Percentiles rank a stretch among this genome's conserved stretches.
Evolutionary conservation across 2,113 vertebrate genomes (phyloP).

Genomic region (Plecturocebus donacophilus): DNA sequence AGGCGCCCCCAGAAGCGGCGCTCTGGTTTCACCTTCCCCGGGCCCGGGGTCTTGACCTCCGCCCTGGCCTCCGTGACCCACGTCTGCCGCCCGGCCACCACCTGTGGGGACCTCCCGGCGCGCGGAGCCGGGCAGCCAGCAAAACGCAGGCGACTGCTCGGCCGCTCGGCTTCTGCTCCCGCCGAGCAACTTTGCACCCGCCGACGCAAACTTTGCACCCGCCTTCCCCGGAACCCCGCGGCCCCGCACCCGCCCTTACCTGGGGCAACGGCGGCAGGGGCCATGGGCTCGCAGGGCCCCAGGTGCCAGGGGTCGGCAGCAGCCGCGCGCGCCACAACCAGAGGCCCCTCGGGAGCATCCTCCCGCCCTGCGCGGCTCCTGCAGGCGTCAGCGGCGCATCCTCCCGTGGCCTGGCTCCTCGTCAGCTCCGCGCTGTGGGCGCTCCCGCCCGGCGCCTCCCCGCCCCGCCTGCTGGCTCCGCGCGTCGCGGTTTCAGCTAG

Average conservation of each 20-base stretch:
- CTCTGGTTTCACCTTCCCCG: background rate
- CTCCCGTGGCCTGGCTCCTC: background rate
- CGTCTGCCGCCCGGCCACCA: background rate
- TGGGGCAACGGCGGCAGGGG: background rate
- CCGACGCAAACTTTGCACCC: constrained; percentile 48
- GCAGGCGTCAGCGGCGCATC: background rate
- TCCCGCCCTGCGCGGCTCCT: background rate
- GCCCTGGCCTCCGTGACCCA: rapidly evolving
- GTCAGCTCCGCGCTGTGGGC: background rate
- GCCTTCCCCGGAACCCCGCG: background rate
- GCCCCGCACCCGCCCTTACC: constrained; percentile 12
- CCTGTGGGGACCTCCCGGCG: background rate
- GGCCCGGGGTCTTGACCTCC: background rate
- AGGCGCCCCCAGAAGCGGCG: background rate
- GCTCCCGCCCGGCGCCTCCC: background rate
- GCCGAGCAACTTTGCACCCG: constrained; percentile 54
- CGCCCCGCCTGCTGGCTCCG: background rate
- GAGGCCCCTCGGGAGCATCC: constrained; percentile 37
- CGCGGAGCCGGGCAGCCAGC: background rate
- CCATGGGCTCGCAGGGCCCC: too few relatives aligned
- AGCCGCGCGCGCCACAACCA: background rate
- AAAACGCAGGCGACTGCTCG: background rate
- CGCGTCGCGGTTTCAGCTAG: background rate
- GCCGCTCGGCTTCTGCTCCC: background rate
- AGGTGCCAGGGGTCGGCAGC: background rate